These are phyloP conservation scores for Chiloscyllium plagiosum DNA, from an alignment of 2,113 vertebrate genomes.

Conservation along the genomic window DNA sequence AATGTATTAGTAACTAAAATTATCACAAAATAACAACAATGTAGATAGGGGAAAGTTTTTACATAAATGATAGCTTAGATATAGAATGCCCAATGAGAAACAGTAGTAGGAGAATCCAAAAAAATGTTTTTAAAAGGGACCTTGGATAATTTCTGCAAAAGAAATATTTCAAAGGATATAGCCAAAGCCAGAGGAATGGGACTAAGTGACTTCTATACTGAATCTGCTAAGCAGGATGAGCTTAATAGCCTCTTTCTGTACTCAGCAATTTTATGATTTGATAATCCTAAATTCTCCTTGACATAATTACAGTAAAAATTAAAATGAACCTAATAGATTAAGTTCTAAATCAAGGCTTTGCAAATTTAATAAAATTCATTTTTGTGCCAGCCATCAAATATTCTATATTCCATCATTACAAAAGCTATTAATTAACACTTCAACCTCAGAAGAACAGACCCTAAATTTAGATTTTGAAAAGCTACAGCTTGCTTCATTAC, in stretches of 20 bases:
- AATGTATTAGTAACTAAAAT: background rate
- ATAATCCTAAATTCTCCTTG: conserved; percentile 2
- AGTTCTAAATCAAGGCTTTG: background rate
- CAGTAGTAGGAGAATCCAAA: background rate
- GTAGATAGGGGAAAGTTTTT: background rate
- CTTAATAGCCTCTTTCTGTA: background rate
- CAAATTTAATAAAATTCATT: background rate
- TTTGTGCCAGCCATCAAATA: background rate
- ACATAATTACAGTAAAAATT: background rate
- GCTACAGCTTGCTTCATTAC: background rate
- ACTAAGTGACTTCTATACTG: background rate
- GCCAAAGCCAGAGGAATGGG: background rate
- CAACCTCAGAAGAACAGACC: background rate
- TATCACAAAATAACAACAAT: background rate
- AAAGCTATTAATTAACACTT: background rate
- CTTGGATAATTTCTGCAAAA: background rate
- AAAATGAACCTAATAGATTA: background rate
- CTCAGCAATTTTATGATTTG: background rate
- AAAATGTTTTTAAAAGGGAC: background rate
- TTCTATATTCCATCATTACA: background rate
- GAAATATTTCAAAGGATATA: background rate
- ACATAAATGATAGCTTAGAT: background rate
- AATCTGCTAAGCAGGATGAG: background rate
- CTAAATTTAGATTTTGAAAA: background rate
- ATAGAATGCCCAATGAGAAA: background rate